phyloP scores from a whole-genome alignment of 1,140 invertebrate genomes.

The Geopemphigus sp. region DNA sequence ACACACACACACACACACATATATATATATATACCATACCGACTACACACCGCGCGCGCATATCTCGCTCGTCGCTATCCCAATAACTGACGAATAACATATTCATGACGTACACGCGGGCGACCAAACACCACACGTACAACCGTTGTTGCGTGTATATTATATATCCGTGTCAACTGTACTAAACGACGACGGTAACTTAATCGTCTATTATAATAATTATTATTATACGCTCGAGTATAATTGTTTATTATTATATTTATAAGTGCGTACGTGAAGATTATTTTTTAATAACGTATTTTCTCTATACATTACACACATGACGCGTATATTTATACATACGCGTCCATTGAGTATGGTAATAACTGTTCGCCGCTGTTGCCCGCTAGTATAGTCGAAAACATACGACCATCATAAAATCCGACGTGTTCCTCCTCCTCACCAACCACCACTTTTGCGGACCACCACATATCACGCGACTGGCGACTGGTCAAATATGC shows the following conservation, averaged over 20 bases:
- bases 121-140: neutral
- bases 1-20: neutral
- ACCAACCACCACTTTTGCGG: neutral
- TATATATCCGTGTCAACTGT: conserved; percentile 32
- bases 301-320: neutral
- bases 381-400: neutral
- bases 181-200: conserved; percentile 32
- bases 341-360: neutral
- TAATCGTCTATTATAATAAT: conserved; percentile 31
- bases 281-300: neutral
- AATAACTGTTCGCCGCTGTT: neutral
- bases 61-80: neutral
- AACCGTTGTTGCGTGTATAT: neutral
- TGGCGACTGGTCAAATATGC: no score
- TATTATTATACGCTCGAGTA: conserved; percentile 6
- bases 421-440: neutral
- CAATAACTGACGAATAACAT: conserved; percentile 23
- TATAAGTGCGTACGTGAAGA: no score
- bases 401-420: neutral
- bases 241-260: conserved; percentile 22
- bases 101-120: neutral
- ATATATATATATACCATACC: neutral
- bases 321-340: no score
- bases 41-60: neutral
- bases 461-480: neutral